Percentiles rank a stretch among this genome's conserved stretches.
phyloP scores from a whole-genome alignment of 2,797 vertebrate genomes.

The Eutrigla gurnardus region DNA sequence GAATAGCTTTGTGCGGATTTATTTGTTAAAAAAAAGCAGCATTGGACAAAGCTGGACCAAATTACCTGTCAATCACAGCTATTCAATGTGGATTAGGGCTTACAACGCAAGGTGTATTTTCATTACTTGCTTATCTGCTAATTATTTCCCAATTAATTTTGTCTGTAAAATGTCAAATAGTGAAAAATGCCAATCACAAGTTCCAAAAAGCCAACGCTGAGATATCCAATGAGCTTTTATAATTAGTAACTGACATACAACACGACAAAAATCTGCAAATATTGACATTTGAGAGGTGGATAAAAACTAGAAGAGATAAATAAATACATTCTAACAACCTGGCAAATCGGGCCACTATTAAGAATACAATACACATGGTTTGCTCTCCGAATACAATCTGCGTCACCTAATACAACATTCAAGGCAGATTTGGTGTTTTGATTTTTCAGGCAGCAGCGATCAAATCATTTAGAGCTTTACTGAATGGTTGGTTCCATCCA shows the following conservation, averaged over 20 bases:
- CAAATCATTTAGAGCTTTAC: conserved; percentile 12
- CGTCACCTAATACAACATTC: neutral
- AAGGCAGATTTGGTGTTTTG: conserved; percentile 10
- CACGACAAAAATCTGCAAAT: neutral
- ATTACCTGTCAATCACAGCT: neutral
- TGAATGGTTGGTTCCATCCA: conserved; percentile 11
- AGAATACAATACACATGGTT: neutral
- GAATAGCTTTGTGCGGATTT: neutral
- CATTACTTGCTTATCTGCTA: neutral
- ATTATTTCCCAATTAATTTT: neutral
- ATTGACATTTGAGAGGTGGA: neutral
- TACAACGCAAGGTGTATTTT: neutral
- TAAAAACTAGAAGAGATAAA: neutral
- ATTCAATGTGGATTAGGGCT: neutral
- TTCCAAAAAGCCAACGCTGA: neutral
- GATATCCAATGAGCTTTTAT: neutral
- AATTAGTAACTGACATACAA: neutral
- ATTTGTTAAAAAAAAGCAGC: neutral
- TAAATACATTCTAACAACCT: neutral
- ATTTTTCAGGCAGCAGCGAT: conserved; percentile 13
- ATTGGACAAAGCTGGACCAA: neutral
- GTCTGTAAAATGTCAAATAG: neutral
- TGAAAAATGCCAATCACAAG: neutral
- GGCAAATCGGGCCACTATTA: neutral
- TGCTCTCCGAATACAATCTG: neutral